Conservation (phyloP, 2,888 invertebrate genomes). For the Meteorus colon region DNA sequence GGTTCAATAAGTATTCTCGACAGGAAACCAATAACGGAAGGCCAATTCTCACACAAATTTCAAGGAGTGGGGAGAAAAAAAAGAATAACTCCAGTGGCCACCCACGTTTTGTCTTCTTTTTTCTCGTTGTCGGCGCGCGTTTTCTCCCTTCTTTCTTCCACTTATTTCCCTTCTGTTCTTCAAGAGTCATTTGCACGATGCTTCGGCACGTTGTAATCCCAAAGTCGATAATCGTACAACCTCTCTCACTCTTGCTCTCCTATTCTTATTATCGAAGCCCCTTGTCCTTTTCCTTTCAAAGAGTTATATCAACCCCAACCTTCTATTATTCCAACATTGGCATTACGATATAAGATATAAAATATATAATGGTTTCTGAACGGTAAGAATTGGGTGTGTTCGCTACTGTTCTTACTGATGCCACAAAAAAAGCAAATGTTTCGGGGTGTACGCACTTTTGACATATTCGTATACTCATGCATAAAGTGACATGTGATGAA, state of each 20-base stretch:
- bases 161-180: constrained; percentile 48
- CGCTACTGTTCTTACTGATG: neutral
- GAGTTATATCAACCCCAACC: constrained; percentile 41
- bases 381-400: constrained; percentile 58
- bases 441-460: neutral
- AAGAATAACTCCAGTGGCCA: constrained; percentile 13
- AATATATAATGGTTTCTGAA: no score
- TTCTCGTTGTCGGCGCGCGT: neutral
- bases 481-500: neutral
- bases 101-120: constrained; percentile 25
- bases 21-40: constrained; percentile 67
- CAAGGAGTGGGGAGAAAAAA: constrained; percentile 17
- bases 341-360: constrained; percentile 24
- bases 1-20: constrained; percentile 72
- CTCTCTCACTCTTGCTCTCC: constrained; percentile 50
- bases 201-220: constrained; percentile 66
- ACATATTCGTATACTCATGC: neutral
- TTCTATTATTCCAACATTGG: constrained; percentile 44
- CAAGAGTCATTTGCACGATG: constrained; percentile 67
- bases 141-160: neutral
- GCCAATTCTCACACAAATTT: constrained; percentile 35
- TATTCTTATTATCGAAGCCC: constrained; percentile 29
- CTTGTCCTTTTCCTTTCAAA: neutral
- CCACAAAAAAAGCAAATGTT: neutral
- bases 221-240: constrained; percentile 68